Evolutionary conservation across 2,113 vertebrate genomes (phyloP).

Genomic region (Larimichthys crocea): DNA sequence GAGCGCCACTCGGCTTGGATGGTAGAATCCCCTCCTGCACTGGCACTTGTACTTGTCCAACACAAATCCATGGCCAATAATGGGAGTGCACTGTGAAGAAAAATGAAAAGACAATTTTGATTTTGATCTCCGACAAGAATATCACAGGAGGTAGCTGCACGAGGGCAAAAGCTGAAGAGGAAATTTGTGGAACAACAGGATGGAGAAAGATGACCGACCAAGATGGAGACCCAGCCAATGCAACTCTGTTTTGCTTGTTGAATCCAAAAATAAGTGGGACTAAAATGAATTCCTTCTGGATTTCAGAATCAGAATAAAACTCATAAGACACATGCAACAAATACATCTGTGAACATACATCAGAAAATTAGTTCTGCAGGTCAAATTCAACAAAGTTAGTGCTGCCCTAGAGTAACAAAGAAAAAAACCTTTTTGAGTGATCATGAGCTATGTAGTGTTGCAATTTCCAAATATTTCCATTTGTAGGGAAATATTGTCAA

Average conservation of each 20-base stretch:
- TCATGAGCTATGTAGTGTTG: not conserved
- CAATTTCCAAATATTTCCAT: conserved; percentile 2
- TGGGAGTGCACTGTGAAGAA: conserved; percentile 90
- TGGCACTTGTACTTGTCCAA: conserved; percentile 97
- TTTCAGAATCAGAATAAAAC: conserved; percentile 8
- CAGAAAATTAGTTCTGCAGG: no score
- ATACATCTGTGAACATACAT: not conserved
- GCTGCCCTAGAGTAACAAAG: not conserved
- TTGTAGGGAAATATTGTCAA: conserved; percentile 4
- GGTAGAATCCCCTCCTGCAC: conserved; percentile 96
- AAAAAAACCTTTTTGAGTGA: not conserved
- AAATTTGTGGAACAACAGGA: conserved; percentile 22
- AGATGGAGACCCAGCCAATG: conserved; percentile 28
- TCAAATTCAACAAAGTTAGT: not conserved
- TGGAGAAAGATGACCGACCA: conserved; percentile 23
- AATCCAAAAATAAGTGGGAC: conserved; percentile 39
- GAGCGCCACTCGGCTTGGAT: conserved; percentile 90
- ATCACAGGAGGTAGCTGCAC: conserved; percentile 3
- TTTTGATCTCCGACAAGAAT: not conserved
- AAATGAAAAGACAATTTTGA: conserved; percentile 24
- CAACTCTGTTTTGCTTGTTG: conserved; percentile 21
- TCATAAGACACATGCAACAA: not conserved
- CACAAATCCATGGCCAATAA: conserved; percentile 95
- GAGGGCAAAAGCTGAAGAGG: conserved; percentile 6
- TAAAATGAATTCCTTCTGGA: conserved; percentile 13